Conservation (phyloP, 2,113 vertebrate genomes). For the Coreoperca whiteheadi region DNA sequence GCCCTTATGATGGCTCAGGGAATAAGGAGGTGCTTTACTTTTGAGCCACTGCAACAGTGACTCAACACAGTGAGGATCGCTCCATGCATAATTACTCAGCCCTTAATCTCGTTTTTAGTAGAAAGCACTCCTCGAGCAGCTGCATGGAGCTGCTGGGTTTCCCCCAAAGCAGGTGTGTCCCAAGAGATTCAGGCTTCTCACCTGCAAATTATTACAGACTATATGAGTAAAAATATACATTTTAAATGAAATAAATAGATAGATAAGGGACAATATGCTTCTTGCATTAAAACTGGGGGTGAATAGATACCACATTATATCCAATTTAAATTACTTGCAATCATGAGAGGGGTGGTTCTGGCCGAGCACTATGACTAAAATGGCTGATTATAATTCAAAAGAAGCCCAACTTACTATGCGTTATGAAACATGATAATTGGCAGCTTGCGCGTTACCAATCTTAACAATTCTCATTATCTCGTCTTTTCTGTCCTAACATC, state of each 20-base stretch:
- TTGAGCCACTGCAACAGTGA: conserved; percentile 6
- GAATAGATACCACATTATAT: not conserved
- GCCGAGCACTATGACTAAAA: not conserved
- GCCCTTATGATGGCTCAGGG: not conserved
- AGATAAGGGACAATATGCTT: not conserved
- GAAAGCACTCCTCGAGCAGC: not conserved
- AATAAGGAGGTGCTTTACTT: conserved; percentile 6
- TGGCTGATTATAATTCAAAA: not conserved
- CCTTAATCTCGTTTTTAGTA: conserved; percentile 17
- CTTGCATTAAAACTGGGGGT: not conserved
- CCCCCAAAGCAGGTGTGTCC: conserved; percentile 15
- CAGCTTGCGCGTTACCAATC: not conserved
- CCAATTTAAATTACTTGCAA: not conserved
- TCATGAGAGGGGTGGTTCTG: not conserved
- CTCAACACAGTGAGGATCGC: conserved; percentile 7
- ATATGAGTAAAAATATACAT: not conserved
- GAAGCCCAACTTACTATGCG: not conserved
- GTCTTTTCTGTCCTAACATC: not conserved
- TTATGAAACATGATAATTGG: not conserved
- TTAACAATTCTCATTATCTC: not conserved
- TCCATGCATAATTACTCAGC: conserved; percentile 21
- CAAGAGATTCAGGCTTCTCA: not conserved
- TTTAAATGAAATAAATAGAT: not conserved
- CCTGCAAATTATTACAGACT: not conserved
- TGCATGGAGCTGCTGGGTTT: conserved; percentile 1